Evolutionary conservation across 2,797 vertebrate species (phyloP), one percentile per base, ranked within the genome.

Genomic region (Pangasius djambal): DNA sequence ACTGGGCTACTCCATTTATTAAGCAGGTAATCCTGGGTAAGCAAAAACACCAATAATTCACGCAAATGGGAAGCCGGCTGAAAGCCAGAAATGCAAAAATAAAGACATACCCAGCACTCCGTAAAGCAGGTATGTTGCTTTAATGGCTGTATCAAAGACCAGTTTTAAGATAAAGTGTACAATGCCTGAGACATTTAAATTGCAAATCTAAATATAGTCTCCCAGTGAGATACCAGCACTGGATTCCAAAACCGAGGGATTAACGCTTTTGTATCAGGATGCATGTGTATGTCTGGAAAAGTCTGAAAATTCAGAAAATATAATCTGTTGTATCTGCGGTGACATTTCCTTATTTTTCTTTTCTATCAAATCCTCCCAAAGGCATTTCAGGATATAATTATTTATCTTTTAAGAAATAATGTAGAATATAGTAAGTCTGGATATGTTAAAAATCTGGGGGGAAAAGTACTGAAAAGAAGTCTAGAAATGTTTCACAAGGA

Each of bases 1-100:
- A 55, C 77, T 91, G 74, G 88, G 85, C 83, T 86, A 61, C 86
- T 78, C 59, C 40, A 87, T 85, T 89, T 88, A 92, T 90, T 91
- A 91, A 85, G 63, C 74, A 88, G 87, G 82, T 89, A 88, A 89
- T 88, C 83, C 89, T 77, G 34, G 65, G 57, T 59, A 31, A 79
- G 59, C n/a, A 57, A 85, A 81, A 87, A 87, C 25, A 61, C 52
- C 50, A 40, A 31, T 50, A 86, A 67, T 28, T 2, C 63, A 79
- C 25, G 25, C 61, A 86, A 69, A 86, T 74, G 44, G 40, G 55
- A 74, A 86, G 55, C 44, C 31, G 37, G 44, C 77, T 63, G 77
- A 83, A 83, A 74, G 77, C 31, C 55, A 86, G 85, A 65, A 22
- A 65, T 82, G 67, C 85, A 74, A 89, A 89, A 83, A 82, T n/a